Percentiles rank a stretch among this genome's conserved stretches.
These are phyloP conservation scores for Cossypha dichroa DNA, from an alignment of 2,797 vertebrate genomes.

Conservation along the genomic window DNA sequence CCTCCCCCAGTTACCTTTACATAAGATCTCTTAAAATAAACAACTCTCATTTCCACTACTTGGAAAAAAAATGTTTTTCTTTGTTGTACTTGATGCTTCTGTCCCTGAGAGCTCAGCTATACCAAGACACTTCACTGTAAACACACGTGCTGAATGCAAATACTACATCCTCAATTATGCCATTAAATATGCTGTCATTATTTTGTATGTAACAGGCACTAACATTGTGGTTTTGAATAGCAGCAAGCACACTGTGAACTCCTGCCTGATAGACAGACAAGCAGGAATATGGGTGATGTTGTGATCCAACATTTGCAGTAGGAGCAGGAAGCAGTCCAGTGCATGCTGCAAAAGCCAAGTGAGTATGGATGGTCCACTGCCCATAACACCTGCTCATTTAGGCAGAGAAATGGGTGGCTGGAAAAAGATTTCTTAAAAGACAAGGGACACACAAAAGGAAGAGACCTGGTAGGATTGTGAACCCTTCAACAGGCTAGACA, in stretches of 20 bases:
- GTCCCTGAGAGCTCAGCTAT: slow-evolving; percentile 9
- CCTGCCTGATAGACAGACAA: not conserved
- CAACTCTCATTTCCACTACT: slow-evolving; percentile 58
- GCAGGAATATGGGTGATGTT: not conserved
- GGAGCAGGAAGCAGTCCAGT: too few species aligned
- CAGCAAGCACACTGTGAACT: not conserved
- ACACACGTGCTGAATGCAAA: slow-evolving; percentile 31
- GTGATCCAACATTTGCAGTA: too few species aligned
- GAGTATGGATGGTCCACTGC: not conserved
- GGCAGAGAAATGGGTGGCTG: not conserved
- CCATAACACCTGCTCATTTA: not conserved
- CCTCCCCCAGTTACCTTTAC: slow-evolving; percentile 50
- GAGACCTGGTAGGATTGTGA: not conserved
- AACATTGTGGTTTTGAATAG: slow-evolving; percentile 9
- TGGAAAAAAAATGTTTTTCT: slow-evolving; percentile 29
- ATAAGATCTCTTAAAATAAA: slow-evolving; percentile 74
- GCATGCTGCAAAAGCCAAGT: not conserved
- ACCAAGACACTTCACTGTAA: slow-evolving; percentile 50
- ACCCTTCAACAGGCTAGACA: not conserved
- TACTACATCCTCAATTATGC: not conserved
- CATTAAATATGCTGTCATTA: not conserved
- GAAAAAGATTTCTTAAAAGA: not conserved
- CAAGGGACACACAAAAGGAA: not conserved
- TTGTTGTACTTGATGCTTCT: slow-evolving; percentile 36
- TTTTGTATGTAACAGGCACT: slow-evolving; percentile 22